A percentile compares a stretch with the other conserved stretches of the same genome.
Evolutionary conservation across 2,113 vertebrate genomes (phyloP).

Genomic region (Nerophis ophidion): DNA sequence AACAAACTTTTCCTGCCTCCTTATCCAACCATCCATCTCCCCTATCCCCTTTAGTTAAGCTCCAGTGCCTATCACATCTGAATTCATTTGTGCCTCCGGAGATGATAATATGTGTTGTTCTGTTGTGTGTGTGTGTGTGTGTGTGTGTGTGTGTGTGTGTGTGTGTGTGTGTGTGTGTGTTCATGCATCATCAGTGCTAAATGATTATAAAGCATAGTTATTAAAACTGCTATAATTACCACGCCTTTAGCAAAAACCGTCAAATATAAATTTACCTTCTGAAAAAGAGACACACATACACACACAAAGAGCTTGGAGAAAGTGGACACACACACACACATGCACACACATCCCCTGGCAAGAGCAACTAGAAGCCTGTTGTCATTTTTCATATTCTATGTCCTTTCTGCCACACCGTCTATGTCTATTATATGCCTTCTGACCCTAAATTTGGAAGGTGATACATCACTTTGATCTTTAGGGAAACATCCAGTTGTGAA

Average conservation of each 20-base stretch:
- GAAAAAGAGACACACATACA: conserved; percentile 40
- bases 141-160: conserved; percentile 7
- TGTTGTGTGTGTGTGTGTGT: conserved; percentile 15
- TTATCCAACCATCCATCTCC: conserved; percentile 46
- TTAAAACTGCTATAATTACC: conserved; percentile 68
- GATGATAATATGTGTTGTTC: conserved; percentile 22
- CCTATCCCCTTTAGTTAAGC: conserved; percentile 53
- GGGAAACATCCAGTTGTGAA: neutral
- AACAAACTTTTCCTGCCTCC: conserved; percentile 29
- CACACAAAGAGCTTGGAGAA: neutral
- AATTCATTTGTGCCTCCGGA: conserved; percentile 68
- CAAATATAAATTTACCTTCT: conserved; percentile 61
- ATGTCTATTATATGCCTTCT: conserved; percentile 31
- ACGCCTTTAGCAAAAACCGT: conserved; percentile 64
- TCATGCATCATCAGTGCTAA: conserved; percentile 53
- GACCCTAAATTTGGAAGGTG: conserved; percentile 25
- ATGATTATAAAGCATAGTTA: conserved; percentile 71
- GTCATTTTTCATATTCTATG: conserved; percentile 40
- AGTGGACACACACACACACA: conserved; percentile 9
- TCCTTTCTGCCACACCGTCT: conserved; percentile 38
- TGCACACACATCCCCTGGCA: conserved; percentile 48
- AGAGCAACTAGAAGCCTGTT: conserved; percentile 49
- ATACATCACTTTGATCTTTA: neutral
- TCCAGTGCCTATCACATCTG: conserved; percentile 67
- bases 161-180: conserved; percentile 18